Evolutionary conservation across 2,113 vertebrate species (phyloP).

Genomic region (Ciconia maguari): DNA sequence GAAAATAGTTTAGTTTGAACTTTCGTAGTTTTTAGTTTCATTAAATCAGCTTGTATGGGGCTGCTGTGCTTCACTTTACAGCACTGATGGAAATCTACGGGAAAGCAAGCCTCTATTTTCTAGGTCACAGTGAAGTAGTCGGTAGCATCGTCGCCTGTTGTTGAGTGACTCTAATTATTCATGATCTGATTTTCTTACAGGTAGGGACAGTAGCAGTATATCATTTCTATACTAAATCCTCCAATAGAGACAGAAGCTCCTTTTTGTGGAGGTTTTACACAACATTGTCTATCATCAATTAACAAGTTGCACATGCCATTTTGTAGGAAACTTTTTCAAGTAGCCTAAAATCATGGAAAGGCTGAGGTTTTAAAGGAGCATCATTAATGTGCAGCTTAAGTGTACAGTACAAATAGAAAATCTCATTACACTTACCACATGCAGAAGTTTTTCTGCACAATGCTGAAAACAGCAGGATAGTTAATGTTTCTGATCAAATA

Average conservation of each 20-base stretch:
- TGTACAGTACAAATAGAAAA: constrained; percentile 45
- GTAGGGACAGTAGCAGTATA: background rate
- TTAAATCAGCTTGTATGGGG: background rate
- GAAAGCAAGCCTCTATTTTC: constrained; percentile 8
- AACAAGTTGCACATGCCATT: background rate
- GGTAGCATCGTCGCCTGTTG: background rate
- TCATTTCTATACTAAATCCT: background rate
- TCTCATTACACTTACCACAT: background rate
- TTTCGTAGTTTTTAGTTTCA: background rate
- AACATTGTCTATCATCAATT: background rate
- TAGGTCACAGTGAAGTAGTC: background rate
- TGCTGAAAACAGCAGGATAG: background rate
- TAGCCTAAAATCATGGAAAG: background rate
- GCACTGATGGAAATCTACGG: background rate
- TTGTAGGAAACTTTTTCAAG: background rate
- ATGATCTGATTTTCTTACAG: background rate
- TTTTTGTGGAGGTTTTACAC: background rate
- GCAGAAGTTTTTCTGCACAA: background rate
- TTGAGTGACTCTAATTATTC: background rate
- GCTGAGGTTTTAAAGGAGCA: background rate
- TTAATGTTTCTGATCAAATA: constrained; percentile 52
- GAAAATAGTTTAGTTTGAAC: background rate
- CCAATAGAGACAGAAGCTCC: background rate
- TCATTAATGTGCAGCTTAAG: background rate
- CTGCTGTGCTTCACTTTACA: background rate